Evolutionary conservation across 2,888 invertebrate genomes (phyloP).

Genomic region (Doris montereyensis): DNA sequence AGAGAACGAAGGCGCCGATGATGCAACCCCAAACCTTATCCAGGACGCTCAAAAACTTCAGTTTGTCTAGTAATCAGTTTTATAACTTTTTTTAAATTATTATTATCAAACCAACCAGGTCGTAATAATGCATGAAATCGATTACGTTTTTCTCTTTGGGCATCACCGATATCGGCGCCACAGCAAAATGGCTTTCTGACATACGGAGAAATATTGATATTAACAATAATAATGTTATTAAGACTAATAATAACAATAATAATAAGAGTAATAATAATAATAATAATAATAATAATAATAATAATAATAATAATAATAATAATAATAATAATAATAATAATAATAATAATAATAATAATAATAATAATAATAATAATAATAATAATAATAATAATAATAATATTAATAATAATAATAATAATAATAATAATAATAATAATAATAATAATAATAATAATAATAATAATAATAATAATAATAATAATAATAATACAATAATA

Average conservation of each 20-base stretch:
- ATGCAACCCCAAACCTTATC: conserved; percentile 98
- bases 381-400: background rate
- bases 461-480: too few species aligned
- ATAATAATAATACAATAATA: too few species aligned
- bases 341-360: too few species aligned
- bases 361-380: too few species aligned
- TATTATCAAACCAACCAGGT: conserved; percentile 96
- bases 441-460: too few species aligned
- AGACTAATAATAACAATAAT: too few species aligned
- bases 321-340: background rate
- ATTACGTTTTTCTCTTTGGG: conserved; percentile 91
- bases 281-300: background rate
- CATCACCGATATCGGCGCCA: conserved; percentile 96
- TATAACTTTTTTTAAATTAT: conserved; percentile 92
- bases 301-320: background rate
- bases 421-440: too few species aligned
- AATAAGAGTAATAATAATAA: too few species aligned
- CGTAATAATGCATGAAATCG: conserved; percentile 98
- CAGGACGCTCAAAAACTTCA: conserved; percentile 95
- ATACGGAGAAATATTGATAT: background rate
- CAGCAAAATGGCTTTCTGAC: too few species aligned
- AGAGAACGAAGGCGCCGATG: conserved; percentile 70
- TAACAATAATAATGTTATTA: too few species aligned
- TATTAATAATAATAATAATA: background rate
- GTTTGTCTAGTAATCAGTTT: conserved; percentile 93